Evolutionary conservation across 2,888 invertebrate genomes (phyloP), one percentile per base, ranked within the genome.

Genomic region (Coronaproctus castanopsis): DNA sequence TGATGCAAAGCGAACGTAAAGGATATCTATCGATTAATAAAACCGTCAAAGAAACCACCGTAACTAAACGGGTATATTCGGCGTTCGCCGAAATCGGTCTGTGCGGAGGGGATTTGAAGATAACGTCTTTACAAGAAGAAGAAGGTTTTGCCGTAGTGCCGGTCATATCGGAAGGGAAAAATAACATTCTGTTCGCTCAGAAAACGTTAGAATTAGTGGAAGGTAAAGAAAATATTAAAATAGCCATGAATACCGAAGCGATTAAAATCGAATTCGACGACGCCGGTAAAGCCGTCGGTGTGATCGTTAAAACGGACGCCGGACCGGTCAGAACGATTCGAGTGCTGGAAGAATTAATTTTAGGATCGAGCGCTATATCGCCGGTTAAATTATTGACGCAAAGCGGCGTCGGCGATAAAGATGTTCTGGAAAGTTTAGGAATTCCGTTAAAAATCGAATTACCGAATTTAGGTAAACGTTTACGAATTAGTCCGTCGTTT

Each of bases 401-500:
- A n/a, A 55, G 55, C 24, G 59, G 59, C 36, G 21, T 59, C 24
- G 55, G 59, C 1, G 59, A 59, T 21, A 18, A 48, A 20, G 49
- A 53, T 22, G 36, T 18, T 24, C 23, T 58, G 22, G 54, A 58
- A 54, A 14, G 19, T 20, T 10, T 55, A 8, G n/a, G 50, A 20
- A 59, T 59, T 24, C 59, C 55, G 10, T 22, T 48, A 20, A 54
- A 55, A 23, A 21, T 24, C 3, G 23, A 59, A 24, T 21, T 59
- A 19, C 59, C 59, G 18, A 24, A 51, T 24, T 49, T 59, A 20
- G 59, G 59, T 1, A 55, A 55, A 51, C 36, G 55, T 2, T 20
- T 59, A 8, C 14, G 21, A 24, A 8, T 59, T 19, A 55, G 24
- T 10, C 59, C 59, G 3, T 19, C 51, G 51, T 50, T 50, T 52